These are phyloP conservation scores for Synchiropus splendidus DNA, from an alignment of 2,113 vertebrate species.

Conservation along the genomic window DNA sequence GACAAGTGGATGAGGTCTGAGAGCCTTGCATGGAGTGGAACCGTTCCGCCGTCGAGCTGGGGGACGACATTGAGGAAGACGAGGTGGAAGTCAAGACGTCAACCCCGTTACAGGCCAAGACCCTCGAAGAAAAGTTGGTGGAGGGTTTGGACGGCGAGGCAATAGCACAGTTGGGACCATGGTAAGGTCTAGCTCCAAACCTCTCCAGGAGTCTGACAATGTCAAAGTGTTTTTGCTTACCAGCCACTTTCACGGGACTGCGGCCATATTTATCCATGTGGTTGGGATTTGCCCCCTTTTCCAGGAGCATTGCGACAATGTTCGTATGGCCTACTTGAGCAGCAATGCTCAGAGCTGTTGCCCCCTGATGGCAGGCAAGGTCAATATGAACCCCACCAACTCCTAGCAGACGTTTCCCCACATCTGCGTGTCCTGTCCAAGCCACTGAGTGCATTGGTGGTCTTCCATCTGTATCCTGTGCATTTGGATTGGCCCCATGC, in stretches of 20 bases:
- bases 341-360: constrained; percentile 70
- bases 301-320: constrained; percentile 63
- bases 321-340: constrained; percentile 68
- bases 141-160: constrained; percentile 30
- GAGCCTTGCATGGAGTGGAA: constrained; percentile 68
- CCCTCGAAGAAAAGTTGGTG: constrained; percentile 29
- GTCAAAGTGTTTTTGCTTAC: constrained; percentile 52
- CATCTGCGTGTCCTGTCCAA: constrained; percentile 63
- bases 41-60: constrained; percentile 56
- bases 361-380: constrained; percentile 66
- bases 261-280: constrained; percentile 67
- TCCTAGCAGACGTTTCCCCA: constrained; percentile 54
- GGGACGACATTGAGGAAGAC: constrained; percentile 59
- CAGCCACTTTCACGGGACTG: constrained; percentile 67
- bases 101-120: constrained; percentile 31
- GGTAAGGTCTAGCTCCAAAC: constrained; percentile 56
- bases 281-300: constrained; percentile 63
- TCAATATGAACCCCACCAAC: constrained; percentile 46
- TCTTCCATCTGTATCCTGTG: constrained; percentile 61
- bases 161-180: constrained; percentile 30
- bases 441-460: constrained; percentile 69
- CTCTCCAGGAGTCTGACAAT: constrained; percentile 65
- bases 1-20: constrained; percentile 64
- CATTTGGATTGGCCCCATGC: constrained; percentile 64
- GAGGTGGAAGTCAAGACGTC: constrained; percentile 35